A percentile compares a stretch with the other conserved stretches of the same genome.
These are phyloP conservation scores for Sorex fumeus DNA, from an alignment of 2,113 vertebrate species.

Conservation along the genomic window DNA sequence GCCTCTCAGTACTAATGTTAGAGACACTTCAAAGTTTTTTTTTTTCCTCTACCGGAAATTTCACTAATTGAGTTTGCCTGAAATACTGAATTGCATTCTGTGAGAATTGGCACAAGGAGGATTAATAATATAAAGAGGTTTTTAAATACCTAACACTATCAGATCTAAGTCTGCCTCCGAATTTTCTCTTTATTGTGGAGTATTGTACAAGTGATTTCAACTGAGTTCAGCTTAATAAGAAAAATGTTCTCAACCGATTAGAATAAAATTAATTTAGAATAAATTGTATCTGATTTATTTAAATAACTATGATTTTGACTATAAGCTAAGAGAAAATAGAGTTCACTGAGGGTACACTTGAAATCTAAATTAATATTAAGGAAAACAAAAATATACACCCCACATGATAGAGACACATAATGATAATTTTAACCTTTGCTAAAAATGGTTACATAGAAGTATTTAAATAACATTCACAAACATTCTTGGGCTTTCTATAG, in stretches of 20 bases:
- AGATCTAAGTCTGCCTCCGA: conserved; percentile 7
- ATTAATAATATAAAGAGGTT: conserved; percentile 53
- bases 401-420: not conserved
- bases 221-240: conserved; percentile 37
- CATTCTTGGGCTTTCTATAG: not conserved
- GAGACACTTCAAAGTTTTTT: too few relatives aligned
- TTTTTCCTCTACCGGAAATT: conserved; percentile 42
- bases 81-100: conserved; percentile 49
- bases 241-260: conserved; percentile 6
- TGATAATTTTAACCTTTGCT: too few relatives aligned
- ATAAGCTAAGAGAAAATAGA: not conserved
- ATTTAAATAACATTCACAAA: not conserved
- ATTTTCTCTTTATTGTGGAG: conserved; percentile 54
- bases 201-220: conserved; percentile 46
- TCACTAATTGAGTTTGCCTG: conserved; percentile 61
- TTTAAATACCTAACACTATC: conserved; percentile 53
- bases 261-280: conserved; percentile 35
- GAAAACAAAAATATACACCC: not conserved
- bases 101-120: conserved; percentile 23
- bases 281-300: conserved; percentile 7
- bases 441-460: not conserved
- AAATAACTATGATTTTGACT: conserved; percentile 28
- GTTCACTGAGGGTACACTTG: conserved; percentile 17
- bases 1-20: too few relatives aligned
- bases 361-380: conserved; percentile 10